Evolutionary conservation across 2,888 invertebrate species (phyloP).

Genomic region (Ormyrus rosae): DNA sequence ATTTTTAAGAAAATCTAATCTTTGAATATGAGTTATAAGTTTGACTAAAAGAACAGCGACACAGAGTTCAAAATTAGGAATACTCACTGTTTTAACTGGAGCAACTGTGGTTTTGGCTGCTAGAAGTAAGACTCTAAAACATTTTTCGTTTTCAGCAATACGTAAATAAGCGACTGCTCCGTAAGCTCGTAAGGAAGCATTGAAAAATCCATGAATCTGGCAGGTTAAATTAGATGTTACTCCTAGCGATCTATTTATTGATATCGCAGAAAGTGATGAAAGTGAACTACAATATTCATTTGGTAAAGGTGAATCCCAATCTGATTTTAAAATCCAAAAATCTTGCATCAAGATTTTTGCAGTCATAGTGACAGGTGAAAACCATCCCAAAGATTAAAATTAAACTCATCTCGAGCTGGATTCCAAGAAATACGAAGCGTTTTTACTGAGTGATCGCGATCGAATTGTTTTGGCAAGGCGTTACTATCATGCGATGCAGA

Average conservation of each 20-base stretch:
- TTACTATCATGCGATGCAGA: background rate
- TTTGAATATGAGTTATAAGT: slow-evolving; percentile 16
- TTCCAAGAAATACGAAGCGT: slow-evolving; percentile 52
- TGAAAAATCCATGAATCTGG: slow-evolving; percentile 52
- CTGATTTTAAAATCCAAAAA: slow-evolving; percentile 42
- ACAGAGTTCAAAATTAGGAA: slow-evolving; percentile 46
- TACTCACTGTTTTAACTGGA: slow-evolving; percentile 47
- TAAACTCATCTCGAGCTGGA: slow-evolving; percentile 34
- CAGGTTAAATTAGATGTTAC: background rate
- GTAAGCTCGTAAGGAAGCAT: slow-evolving; percentile 52
- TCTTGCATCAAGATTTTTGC: slow-evolving; percentile 57
- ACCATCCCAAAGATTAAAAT: slow-evolving; percentile 44
- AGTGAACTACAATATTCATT: slow-evolving; percentile 20
- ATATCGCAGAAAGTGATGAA: background rate
- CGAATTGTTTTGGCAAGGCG: slow-evolving; percentile 1
- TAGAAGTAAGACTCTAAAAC: background rate
- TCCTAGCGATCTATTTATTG: slow-evolving; percentile 45
- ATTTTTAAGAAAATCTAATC: background rate
- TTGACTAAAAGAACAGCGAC: slow-evolving; percentile 25
- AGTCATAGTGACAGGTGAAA: slow-evolving; percentile 36
- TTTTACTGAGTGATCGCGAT: slow-evolving; percentile 26
- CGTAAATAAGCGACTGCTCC: slow-evolving; percentile 23
- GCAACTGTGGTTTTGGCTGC: slow-evolving; percentile 44
- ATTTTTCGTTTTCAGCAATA: background rate
- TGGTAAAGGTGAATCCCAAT: slow-evolving; percentile 49